Percentiles rank a stretch among this genome's conserved stretches.
These are phyloP conservation scores for Psilopsiagon aymara DNA, from an alignment of 2,113 vertebrate species.

Conservation along the genomic window DNA sequence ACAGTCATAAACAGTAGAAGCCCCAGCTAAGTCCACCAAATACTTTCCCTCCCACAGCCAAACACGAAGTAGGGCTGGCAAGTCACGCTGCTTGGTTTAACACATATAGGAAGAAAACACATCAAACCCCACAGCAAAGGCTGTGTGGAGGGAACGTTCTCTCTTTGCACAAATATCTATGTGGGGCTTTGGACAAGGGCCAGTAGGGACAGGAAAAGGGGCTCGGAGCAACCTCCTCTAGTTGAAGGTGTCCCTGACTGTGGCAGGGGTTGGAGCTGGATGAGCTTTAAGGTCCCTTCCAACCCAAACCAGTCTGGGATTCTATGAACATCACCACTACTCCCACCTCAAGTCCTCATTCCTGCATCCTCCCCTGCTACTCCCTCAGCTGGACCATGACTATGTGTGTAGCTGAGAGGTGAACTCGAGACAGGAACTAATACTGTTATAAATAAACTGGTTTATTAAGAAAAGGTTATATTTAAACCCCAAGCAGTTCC, in stretches of 20 bases:
- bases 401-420: rapidly evolving
- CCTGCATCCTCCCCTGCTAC: background rate
- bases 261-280: background rate
- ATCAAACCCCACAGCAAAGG: background rate
- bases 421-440: slow-evolving; percentile 34
- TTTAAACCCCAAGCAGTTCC: slow-evolving; percentile 6
- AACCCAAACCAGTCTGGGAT: background rate
- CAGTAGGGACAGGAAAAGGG: background rate
- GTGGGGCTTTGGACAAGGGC: background rate
- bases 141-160: background rate
- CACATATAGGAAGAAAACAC: background rate
- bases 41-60: background rate
- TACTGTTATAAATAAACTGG: slow-evolving; percentile 22
- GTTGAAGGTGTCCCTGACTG: background rate
- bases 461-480: slow-evolving; percentile 27
- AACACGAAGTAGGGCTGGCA: background rate
- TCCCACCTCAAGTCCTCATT: background rate
- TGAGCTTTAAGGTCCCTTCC: background rate
- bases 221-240: background rate
- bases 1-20: background rate
- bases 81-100: background rate
- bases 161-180: background rate
- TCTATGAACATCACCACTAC: background rate
- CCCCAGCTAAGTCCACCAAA: background rate
- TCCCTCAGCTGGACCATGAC: background rate